phyloP scores from a whole-genome alignment of 2,888 invertebrate species.

The Aspidapion aeneum region DNA sequence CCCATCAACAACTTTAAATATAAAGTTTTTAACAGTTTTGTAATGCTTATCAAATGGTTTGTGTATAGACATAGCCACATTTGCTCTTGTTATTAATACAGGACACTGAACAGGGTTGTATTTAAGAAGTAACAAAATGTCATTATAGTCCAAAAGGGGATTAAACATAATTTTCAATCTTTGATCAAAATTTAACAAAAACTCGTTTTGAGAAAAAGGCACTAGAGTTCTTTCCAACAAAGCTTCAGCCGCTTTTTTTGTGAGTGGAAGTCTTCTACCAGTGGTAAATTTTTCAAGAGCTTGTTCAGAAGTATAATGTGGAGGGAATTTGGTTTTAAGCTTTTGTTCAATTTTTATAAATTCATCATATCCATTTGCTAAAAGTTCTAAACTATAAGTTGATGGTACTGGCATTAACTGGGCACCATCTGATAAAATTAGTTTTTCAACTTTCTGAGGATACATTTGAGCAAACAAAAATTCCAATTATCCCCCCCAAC shows the following conservation, averaged over 20 bases:
- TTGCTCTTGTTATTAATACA: slow-evolving; percentile 38
- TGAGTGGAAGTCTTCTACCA: slow-evolving; percentile 36
- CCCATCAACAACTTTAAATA: slow-evolving; percentile 48
- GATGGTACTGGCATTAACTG: slow-evolving; percentile 34
- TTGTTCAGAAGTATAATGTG: slow-evolving; percentile 48
- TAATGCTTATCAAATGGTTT: slow-evolving; percentile 29
- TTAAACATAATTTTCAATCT: slow-evolving; percentile 47
- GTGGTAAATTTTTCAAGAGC: slow-evolving; percentile 48
- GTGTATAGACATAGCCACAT: slow-evolving; percentile 27
- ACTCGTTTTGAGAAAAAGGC: slow-evolving; percentile 47
- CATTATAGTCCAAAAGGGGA: slow-evolving; percentile 41
- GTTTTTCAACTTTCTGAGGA: slow-evolving; percentile 46
- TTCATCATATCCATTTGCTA: slow-evolving; percentile 44
- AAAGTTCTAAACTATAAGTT: slow-evolving; percentile 31
- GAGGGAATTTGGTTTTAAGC: slow-evolving; percentile 28
- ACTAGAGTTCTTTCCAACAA: slow-evolving; percentile 50
- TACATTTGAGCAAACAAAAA: slow-evolving; percentile 44
- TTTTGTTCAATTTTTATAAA: slow-evolving; percentile 40
- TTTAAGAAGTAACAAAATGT: slow-evolving; percentile 40
- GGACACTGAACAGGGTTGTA: slow-evolving; percentile 42
- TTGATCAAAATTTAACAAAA: slow-evolving; percentile 55
- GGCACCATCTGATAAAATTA: slow-evolving; percentile 49
- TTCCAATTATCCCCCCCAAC: slow-evolving; percentile 52
- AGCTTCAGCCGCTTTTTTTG: slow-evolving; percentile 48
- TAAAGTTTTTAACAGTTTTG: slow-evolving; percentile 34